Percentiles rank a stretch among this genome's conserved stretches.
phyloP scores from a whole-genome alignment of 2,888 invertebrate species.

The Melanargia galathea region DNA sequence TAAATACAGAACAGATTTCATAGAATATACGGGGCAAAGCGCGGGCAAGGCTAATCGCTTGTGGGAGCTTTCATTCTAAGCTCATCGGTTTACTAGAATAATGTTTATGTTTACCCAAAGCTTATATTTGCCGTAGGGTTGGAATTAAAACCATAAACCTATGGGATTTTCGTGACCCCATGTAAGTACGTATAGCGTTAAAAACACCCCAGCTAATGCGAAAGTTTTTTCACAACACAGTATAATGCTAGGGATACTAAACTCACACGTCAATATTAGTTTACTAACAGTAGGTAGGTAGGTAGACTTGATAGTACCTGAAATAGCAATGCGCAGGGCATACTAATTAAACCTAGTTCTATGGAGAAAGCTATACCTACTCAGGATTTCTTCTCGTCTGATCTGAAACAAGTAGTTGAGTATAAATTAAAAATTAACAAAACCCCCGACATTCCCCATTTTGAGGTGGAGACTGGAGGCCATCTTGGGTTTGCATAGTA shows the following conservation, averaged over 20 bases:
- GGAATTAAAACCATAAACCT: conserved; percentile 60
- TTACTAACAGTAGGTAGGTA: not conserved
- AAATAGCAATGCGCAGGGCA: no score
- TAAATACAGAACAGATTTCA: conserved; percentile 31
- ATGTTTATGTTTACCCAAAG: conserved; percentile 76
- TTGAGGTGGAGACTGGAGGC: no score
- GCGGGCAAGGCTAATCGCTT: conserved; percentile 58
- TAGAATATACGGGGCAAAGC: conserved; percentile 49
- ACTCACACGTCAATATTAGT: not conserved
- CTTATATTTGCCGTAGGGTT: conserved; percentile 56
- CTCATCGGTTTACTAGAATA: conserved; percentile 80
- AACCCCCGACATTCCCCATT: no score
- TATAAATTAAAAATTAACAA: no score
- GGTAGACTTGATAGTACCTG: not conserved
- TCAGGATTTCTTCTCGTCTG: no score
- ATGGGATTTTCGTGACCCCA: conserved; percentile 47
- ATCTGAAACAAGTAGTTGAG: no score
- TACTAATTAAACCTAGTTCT: no score
- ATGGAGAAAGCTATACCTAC: no score
- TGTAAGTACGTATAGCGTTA: conserved; percentile 19
- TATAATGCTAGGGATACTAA: not conserved
- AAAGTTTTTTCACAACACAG: conserved; percentile 17
- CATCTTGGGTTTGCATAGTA: no score
- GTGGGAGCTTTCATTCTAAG: conserved; percentile 66
- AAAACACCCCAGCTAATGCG: conserved; percentile 24